Base-by-base conservation (phyloP, 2,888 invertebrate genomes). In the Hetaerina titia region DNA sequence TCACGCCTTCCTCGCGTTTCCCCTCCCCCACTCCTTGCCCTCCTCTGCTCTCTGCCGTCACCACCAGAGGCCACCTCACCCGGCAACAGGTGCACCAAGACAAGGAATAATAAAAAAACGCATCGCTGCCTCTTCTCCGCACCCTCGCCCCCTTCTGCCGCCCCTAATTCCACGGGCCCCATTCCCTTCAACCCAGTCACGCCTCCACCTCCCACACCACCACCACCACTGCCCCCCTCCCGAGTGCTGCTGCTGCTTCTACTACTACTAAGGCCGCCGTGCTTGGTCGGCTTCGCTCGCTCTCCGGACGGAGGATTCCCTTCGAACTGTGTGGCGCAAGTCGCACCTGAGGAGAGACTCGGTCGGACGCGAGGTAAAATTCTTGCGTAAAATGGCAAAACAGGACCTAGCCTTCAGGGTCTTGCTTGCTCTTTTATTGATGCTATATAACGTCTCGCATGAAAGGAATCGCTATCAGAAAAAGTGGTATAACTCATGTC, bases 1-100 rank as follows among this genome's bases (percentile, higher is more conserved):
- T 19, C 60, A 15, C 7, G 11, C 13, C 22, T 22, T 13, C 4
- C 11, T 19, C 89, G 11, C 19, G 6, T 11, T 11, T 8, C 57
- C 22, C 56, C n/a, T 8, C 58, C n/a, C 89, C 13, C 56, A 19
- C 69, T 9, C 89, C n/a, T 57, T 57, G 2, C 22, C 58, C 57
- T n/a, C n/a, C 89, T n/a, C 22, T 31, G 22, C 58, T 56, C 25
- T 22, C 56, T 45, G n/a, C 57, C 22, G 57, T 89, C 89, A 89
- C 57, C 89, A n/a, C 56, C 57, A 57, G 89, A 31, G 90, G 22
- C 45, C 90, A 60, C 25, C 90, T 60, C 60, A 17, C 90, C 90
- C 92, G 69, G 92, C 92, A 92, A 92, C 92, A 92, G 92, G 92
- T 92, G 92, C 74, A 74, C 56, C 92, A 69, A 45, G 92, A 92